Conservation (phyloP, 2,113 vertebrate genomes). For the Xiphophorus couchianus region DNA sequence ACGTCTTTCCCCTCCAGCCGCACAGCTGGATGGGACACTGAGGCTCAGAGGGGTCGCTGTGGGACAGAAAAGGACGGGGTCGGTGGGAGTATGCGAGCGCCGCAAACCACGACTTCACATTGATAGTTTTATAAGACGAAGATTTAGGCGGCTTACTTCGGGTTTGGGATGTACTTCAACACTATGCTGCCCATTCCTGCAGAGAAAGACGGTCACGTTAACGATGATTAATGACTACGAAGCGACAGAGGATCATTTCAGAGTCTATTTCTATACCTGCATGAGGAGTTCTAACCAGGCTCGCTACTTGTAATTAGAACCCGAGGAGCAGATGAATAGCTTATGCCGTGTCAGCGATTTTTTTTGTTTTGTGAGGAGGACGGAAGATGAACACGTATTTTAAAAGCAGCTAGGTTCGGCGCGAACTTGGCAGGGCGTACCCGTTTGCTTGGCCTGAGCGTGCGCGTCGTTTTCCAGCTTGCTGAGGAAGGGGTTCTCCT, state of each 20-base stretch:
- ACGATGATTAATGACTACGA: not conserved
- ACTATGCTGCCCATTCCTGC: slow-evolving; percentile 94
- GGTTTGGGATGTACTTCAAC: slow-evolving; percentile 90
- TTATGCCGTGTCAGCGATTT: not conserved
- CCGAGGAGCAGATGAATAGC: not conserved
- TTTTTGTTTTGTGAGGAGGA: too few relatives aligned
- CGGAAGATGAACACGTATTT: not conserved
- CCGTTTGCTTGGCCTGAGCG: slow-evolving; percentile 88
- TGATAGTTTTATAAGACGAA: not conserved
- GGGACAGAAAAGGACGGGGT: not conserved
- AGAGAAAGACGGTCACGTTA: slow-evolving; percentile 8
- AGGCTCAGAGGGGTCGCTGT: slow-evolving; percentile 83
- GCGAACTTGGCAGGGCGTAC: slow-evolving; percentile 71
- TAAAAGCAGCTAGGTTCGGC: not conserved
- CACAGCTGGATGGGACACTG: slow-evolving; percentile 95
- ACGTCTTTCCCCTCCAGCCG: slow-evolving; percentile 96
- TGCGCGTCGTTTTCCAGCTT: slow-evolving; percentile 89
- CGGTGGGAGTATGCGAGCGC: not conserved
- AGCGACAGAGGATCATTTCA: not conserved
- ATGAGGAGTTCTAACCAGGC: not conserved
- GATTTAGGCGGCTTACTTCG: slow-evolving; percentile 81
- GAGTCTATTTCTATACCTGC: not conserved
- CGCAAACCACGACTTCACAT: not conserved
- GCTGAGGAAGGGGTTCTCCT: slow-evolving; percentile 96
- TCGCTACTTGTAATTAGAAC: not conserved